These are phyloP conservation scores for Triops cancriformis DNA, from an alignment of 1,140 invertebrate genomes.

Conservation along the genomic window DNA sequence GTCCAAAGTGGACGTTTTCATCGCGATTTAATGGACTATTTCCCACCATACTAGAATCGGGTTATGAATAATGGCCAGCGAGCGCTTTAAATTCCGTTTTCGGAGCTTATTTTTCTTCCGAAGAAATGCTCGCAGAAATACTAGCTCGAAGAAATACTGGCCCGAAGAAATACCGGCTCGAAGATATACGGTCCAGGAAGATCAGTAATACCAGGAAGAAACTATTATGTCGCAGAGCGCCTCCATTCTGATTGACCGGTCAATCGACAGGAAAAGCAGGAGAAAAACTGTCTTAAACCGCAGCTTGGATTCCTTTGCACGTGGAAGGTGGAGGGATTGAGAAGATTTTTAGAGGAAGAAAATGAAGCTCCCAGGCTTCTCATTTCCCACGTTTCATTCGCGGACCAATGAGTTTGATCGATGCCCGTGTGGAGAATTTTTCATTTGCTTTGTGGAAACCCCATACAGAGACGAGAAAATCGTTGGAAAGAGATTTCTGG, in stretches of 20 bases:
- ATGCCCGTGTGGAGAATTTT: background rate
- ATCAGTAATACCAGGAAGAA: background rate
- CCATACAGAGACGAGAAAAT: background rate
- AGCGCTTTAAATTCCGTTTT: too few relatives aligned
- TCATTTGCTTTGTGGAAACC: background rate
- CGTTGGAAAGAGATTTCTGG: too few relatives aligned
- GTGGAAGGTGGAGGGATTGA: too few relatives aligned
- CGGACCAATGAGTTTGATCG: constrained; percentile 12
- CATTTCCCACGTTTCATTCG: background rate
- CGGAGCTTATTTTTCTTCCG: too few relatives aligned
- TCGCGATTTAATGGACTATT: too few relatives aligned
- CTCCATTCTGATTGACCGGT: background rate
- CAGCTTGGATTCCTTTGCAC: background rate
- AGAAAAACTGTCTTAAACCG: background rate
- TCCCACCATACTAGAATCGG: too few relatives aligned
- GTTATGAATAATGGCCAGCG: too few relatives aligned
- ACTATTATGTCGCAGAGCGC: background rate
- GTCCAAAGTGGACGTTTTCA: too few relatives aligned
- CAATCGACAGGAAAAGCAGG: background rate
- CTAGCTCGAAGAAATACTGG: too few relatives aligned
- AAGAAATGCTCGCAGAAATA: too few relatives aligned
- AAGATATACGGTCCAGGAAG: too few relatives aligned
- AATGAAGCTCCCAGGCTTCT: background rate
- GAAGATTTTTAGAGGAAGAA: background rate
- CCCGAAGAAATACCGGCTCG: too few relatives aligned